Evolutionary conservation across 2,113 vertebrate genomes (phyloP).

Genomic region (Nycticorax nycticorax): DNA sequence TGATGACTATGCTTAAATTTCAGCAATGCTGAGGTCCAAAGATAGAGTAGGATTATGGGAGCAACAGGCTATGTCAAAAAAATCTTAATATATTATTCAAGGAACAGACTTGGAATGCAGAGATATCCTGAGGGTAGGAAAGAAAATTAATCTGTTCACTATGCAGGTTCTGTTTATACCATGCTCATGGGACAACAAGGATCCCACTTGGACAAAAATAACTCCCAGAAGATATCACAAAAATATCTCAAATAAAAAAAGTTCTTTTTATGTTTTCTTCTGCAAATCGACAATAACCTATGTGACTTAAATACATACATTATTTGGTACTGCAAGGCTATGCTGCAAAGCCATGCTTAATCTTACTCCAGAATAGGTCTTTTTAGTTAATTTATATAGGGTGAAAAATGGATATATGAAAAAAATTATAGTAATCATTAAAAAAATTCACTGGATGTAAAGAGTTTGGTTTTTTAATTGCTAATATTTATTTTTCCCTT

Average conservation of each 20-base stretch:
- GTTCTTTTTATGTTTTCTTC: not conserved
- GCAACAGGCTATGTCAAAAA: not conserved
- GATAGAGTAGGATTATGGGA: not conserved
- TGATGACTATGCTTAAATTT: not conserved
- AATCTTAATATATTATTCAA: not conserved
- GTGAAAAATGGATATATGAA: not conserved
- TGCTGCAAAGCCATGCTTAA: not conserved
- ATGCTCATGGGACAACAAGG: not conserved
- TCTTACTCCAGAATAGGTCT: not conserved
- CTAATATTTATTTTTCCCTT: not conserved
- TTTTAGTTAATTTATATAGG: not conserved
- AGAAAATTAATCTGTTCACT: not conserved
- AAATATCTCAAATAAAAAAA: not conserved
- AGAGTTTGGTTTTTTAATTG: not conserved
- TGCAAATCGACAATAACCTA: not conserved
- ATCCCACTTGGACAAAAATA: not conserved
- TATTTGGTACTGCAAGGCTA: not conserved
- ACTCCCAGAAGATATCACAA: not conserved
- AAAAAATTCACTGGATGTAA: not conserved
- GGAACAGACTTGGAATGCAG: not conserved
- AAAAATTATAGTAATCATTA: not conserved
- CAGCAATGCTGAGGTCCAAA: not conserved
- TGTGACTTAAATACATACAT: not conserved
- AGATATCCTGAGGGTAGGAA: not conserved
- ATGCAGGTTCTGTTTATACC: not conserved